phyloP scores from a whole-genome alignment of 2,797 vertebrate genomes.

The Sitta carolinensis region DNA sequence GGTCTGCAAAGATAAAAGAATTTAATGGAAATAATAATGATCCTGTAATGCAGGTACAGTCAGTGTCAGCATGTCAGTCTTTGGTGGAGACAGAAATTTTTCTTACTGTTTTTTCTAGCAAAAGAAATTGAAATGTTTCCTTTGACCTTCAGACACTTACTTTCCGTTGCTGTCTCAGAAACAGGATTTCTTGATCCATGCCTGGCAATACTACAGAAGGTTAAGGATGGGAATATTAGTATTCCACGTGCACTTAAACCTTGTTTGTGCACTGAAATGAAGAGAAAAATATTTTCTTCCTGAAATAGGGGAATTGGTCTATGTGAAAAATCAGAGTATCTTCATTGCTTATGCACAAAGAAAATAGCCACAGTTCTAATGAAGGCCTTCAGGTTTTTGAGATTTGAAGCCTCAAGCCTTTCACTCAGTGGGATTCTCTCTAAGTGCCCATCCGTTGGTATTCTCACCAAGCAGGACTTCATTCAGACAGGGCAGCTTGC shows the following conservation, averaged over 20 bases:
- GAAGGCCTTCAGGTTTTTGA: not conserved
- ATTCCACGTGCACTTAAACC: not conserved
- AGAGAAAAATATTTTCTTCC: not conserved
- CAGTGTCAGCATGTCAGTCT: not conserved
- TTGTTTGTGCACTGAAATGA: not conserved
- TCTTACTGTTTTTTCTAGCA: not conserved
- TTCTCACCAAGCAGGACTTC: not conserved
- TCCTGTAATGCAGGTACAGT: not conserved
- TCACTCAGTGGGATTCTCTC: not conserved
- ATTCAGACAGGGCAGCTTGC: not conserved
- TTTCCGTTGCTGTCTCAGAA: not conserved
- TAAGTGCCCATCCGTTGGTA: not conserved
- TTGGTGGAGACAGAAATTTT: not conserved
- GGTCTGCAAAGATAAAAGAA: not conserved
- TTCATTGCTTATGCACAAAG: not conserved
- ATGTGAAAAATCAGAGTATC: not conserved
- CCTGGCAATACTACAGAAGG: not conserved
- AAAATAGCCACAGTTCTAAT: not conserved
- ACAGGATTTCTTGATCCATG: not conserved
- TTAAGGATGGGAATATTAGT: not conserved
- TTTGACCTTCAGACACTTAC: constrained; percentile 13
- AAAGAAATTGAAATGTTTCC: not conserved
- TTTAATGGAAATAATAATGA: not conserved
- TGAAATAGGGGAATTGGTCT: not conserved
- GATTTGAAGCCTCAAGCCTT: not conserved